These are phyloP conservation scores for Coranthus polyacanthus DNA, from an alignment of 2,797 vertebrate species.

Conservation along the genomic window DNA sequence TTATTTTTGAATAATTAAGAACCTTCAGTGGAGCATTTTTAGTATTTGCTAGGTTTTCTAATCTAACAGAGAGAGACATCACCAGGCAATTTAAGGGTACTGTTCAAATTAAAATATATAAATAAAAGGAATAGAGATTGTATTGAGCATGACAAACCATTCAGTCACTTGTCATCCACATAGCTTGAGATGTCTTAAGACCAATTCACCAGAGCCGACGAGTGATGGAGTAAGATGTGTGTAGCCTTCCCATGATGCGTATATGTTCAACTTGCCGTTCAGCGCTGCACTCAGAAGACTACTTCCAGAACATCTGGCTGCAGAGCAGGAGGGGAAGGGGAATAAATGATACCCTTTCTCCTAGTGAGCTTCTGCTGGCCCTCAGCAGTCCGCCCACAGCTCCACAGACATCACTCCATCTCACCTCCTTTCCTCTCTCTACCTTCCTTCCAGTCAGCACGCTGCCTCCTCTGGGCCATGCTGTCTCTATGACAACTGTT, in stretches of 20 bases:
- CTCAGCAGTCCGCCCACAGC: conserved; percentile 54
- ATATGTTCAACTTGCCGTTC: conserved; percentile 51
- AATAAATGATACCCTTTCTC: conserved; percentile 41
- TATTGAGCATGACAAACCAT: conserved; percentile 28
- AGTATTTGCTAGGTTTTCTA: conserved; percentile 10
- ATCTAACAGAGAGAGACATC: conserved; percentile 7
- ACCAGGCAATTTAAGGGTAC: not conserved
- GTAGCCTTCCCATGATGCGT: conserved; percentile 57
- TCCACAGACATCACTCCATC: conserved; percentile 52
- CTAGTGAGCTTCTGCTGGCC: conserved; percentile 51
- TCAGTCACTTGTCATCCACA: conserved; percentile 24
- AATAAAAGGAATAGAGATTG: conserved; percentile 10
- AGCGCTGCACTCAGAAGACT: conserved; percentile 51
- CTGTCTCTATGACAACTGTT: conserved; percentile 97
- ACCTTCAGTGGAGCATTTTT: not conserved
- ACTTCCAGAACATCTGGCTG: conserved; percentile 71
- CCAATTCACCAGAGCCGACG: conserved; percentile 9
- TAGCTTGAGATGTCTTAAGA: conserved; percentile 33
- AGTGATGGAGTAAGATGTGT: conserved; percentile 46
- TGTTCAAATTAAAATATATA: conserved; percentile 6
- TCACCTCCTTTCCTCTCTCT: conserved; percentile 53
- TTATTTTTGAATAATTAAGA: conserved; percentile 7
- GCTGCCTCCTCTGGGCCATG: conserved; percentile 86
- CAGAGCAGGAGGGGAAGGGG: conserved; percentile 31
- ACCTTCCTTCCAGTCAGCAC: conserved; percentile 46